Conservation (phyloP, 2,888 invertebrate species). For the Coleophora flavipennella region DNA sequence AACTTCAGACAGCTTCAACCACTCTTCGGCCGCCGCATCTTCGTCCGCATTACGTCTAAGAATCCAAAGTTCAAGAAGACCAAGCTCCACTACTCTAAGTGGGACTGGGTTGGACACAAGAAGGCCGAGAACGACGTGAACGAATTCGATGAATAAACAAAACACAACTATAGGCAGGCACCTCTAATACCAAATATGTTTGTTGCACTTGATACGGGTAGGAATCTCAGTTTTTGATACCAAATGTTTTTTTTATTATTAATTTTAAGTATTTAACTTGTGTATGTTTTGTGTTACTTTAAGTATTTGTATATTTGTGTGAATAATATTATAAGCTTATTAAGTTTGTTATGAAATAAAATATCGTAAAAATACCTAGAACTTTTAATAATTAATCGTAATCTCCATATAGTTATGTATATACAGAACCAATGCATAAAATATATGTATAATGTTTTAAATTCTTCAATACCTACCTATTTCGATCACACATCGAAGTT, state of each 20-base stretch:
- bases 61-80: slow-evolving; percentile 72
- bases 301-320: slow-evolving; percentile 6
- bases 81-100: slow-evolving; percentile 73
- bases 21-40: slow-evolving; percentile 78
- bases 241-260: slow-evolving; percentile 28
- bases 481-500: slow-evolving; percentile 34
- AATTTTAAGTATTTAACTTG: slow-evolving; percentile 8
- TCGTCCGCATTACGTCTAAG: slow-evolving; percentile 74
- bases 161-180: background rate
- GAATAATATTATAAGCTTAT: slow-evolving; percentile 23
- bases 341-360: slow-evolving; percentile 33
- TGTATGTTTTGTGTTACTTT: slow-evolving; percentile 39
- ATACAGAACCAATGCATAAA: slow-evolving; percentile 12
- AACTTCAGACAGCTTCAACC: slow-evolving; percentile 80
- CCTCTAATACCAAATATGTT: slow-evolving; percentile 3
- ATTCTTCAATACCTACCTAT: slow-evolving; percentile 24
- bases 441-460: slow-evolving; percentile 16
- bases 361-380: slow-evolving; percentile 3
- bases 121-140: slow-evolving; percentile 60
- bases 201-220: slow-evolving; percentile 32
- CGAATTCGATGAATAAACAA: slow-evolving; percentile 56
- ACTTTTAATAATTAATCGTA: background rate
- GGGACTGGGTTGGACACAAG: slow-evolving; percentile 76
- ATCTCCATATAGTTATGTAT: slow-evolving; percentile 7
- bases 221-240: slow-evolving; percentile 27